Base-by-base conservation (phyloP, 2,113 vertebrate species). In the Rhinolophus sinicus region DNA sequence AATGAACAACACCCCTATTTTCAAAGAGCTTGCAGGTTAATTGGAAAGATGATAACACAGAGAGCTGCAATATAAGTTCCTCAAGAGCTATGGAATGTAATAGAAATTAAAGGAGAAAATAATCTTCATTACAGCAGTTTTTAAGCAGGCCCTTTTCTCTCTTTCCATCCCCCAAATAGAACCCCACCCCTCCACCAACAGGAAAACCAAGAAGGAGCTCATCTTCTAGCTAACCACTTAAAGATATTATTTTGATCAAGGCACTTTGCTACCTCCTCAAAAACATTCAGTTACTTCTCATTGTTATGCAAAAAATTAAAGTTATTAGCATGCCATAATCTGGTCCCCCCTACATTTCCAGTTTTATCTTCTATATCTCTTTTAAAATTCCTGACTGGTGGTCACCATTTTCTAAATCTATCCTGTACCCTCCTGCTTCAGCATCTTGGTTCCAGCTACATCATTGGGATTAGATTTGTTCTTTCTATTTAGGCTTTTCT, bases 91-190 rank as follows among this genome's bases (percentile, higher is more conserved):
- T 24, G 30, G 84, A 84, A 92, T 58, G 5, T 33, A 95, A 92
- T 67, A 64, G 50, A 80, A 93, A 95, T 93, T 73, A 95, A 78
- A 58, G 76, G 5, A 90, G 54, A 93, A 93, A 62, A 84, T 54
- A 22, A 67, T 76, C 18, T 67, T 18, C 0, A 14, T 33, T 82
- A 38, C 6, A 67, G 44, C 6, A 67, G 10, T 76, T 87, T 81
- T 75, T 73, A 86, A 81, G n/a, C 8, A 44, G 58, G 21, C 4
- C 2, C 8, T 69, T 88, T 65, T 52, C 18, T 67, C 40, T 93
- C 60, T 94, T 83, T 73, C 33, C 16, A 44, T 22, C 10, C 44
- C 26, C 28, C 33, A 38, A 69, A 78, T 22, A 83, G 16, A 8
- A 77, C 10, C 22, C 22, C 3, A 65, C 2, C 2, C 8, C 58